A percentile compares a stretch with the other conserved stretches of the same genome.
These are phyloP conservation scores for Emys orbicularis DNA, from an alignment of 2,797 vertebrate species.

Conservation along the genomic window DNA sequence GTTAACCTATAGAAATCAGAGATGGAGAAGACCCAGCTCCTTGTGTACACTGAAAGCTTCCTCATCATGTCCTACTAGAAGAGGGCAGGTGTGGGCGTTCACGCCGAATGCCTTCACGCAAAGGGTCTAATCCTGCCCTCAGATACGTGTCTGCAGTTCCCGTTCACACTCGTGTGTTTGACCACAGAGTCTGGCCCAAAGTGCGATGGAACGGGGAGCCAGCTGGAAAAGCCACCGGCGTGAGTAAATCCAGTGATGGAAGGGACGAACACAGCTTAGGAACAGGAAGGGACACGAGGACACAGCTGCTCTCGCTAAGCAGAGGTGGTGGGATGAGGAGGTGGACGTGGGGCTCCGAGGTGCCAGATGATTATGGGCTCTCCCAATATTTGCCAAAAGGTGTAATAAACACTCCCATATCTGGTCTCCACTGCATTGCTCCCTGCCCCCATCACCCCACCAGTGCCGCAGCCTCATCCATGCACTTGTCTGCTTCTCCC, in stretches of 20 bases:
- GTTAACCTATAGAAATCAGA: background rate
- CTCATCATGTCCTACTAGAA: background rate
- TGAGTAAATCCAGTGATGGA: background rate
- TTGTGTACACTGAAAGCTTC: background rate
- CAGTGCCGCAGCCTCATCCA: background rate
- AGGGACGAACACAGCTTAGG: background rate
- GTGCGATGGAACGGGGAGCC: background rate
- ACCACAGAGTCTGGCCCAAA: background rate
- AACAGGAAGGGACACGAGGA: background rate
- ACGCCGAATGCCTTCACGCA: background rate
- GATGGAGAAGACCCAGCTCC: background rate
- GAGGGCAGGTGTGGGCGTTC: background rate
- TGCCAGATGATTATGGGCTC: too few relatives aligned
- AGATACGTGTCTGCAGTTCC: background rate
- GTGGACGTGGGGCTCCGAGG: too few relatives aligned
- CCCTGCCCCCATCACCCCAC: background rate
- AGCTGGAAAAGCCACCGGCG: background rate
- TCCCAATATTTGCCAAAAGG: too few relatives aligned
- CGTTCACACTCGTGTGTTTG: too few relatives aligned
- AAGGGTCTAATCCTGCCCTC: background rate
- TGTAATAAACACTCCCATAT: too few relatives aligned
- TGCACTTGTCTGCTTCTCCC: background rate
- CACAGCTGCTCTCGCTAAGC: background rate
- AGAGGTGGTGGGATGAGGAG: background rate
- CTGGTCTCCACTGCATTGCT: background rate